Percentiles rank a stretch among this genome's conserved stretches.
phyloP scores from a whole-genome alignment of 2,888 invertebrate genomes.

The Noctuana brunneofusca region DNA sequence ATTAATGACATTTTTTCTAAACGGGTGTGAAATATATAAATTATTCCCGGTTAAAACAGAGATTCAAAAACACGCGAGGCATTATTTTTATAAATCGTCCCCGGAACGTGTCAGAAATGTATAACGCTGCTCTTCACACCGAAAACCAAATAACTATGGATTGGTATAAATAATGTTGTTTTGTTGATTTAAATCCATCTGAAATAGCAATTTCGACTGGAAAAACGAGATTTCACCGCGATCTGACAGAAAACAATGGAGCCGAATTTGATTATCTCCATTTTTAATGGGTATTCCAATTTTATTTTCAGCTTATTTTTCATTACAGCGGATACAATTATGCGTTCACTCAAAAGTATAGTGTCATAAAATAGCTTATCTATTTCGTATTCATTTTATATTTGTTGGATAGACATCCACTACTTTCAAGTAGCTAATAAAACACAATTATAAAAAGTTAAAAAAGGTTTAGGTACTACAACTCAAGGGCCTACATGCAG shows the following conservation, averaged over 20 bases:
- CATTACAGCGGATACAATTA: constrained; percentile 13
- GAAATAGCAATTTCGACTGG: constrained; percentile 35
- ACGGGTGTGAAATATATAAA: constrained; percentile 43
- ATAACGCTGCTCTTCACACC: constrained; percentile 46
- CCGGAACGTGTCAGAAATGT: constrained; percentile 47
- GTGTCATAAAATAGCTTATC: neutral
- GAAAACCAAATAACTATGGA: constrained; percentile 45
- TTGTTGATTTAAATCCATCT: constrained; percentile 44
- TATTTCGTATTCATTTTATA: constrained; percentile 4
- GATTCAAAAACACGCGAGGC: constrained; percentile 41
- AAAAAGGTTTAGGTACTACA: too few species aligned
- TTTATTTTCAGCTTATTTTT: constrained; percentile 24
- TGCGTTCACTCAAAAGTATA: constrained; percentile 3
- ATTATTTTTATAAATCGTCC: constrained; percentile 48
- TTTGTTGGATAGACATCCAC: too few species aligned
- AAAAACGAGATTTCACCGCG: constrained; percentile 34
- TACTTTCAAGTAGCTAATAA: too few species aligned
- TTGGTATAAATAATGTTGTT: constrained; percentile 45
- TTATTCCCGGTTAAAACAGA: constrained; percentile 41
- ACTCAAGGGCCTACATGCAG: too few species aligned
- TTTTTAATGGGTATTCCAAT: constrained; percentile 19
- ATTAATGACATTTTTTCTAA: constrained; percentile 45
- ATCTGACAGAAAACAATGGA: constrained; percentile 29
- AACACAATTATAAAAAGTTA: too few species aligned
- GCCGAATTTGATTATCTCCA: constrained; percentile 25